Conservation (phyloP, 2,888 invertebrate species). For the Cephus pygmeus region DNA sequence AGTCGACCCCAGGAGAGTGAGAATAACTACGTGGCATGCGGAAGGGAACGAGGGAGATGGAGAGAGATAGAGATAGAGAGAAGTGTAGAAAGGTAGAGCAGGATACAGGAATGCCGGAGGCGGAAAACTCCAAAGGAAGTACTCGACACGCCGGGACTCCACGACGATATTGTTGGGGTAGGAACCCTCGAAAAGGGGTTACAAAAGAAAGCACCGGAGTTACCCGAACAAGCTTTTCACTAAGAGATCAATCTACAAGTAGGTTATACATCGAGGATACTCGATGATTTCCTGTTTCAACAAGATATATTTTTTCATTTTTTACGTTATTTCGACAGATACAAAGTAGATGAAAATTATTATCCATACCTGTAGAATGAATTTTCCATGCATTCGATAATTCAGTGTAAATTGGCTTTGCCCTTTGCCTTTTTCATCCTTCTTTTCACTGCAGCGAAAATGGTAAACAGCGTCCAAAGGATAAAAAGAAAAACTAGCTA, state of each 20-base stretch:
- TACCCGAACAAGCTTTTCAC: neutral
- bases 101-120: conserved; percentile 37
- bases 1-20: neutral
- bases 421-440: neutral
- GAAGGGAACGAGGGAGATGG: neutral
- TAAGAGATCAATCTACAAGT: neutral
- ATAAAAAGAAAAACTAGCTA: neutral
- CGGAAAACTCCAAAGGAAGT: conserved; percentile 58
- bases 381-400: neutral
- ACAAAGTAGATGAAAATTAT: neutral
- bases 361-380: neutral
- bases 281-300: neutral
- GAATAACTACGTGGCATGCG: conserved; percentile 2
- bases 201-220: conserved; percentile 42
- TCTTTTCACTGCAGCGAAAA: neutral
- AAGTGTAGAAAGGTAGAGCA: conserved; percentile 14
- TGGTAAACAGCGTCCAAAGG: neutral
- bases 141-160: conserved; percentile 45
- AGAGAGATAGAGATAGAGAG: neutral
- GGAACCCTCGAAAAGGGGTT: conserved; percentile 45
- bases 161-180: conserved; percentile 55
- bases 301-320: too few relatives aligned
- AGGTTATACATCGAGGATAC: neutral
- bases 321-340: neutral
- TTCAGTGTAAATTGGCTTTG: neutral